Evolutionary conservation across 2,113 vertebrate species (phyloP).

Genomic region (Salminus brasiliensis): DNA sequence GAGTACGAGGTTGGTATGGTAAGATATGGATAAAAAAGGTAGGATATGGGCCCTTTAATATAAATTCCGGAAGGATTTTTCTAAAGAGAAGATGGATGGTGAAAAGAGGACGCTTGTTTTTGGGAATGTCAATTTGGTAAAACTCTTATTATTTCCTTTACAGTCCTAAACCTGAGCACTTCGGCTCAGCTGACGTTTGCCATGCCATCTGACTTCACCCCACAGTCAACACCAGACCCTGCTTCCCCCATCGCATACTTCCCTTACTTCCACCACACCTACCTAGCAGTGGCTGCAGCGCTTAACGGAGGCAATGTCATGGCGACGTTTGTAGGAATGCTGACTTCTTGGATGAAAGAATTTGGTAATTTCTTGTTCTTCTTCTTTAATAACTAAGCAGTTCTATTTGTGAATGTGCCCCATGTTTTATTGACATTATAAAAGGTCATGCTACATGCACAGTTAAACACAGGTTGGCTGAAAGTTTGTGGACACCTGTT

Average conservation of each 20-base stretch:
- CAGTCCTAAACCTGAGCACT: conserved; percentile 93
- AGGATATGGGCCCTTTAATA: too few species aligned
- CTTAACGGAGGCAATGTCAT: conserved; percentile 93
- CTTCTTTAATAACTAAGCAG: neutral
- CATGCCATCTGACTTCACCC: conserved; percentile 85
- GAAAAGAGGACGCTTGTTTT: too few species aligned
- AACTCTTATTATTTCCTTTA: neutral
- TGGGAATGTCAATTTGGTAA: neutral
- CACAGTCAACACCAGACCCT: conserved; percentile 74
- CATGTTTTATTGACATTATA: too few species aligned
- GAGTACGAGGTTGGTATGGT: too few species aligned
- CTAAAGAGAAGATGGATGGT: too few species aligned
- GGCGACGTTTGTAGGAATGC: conserved; percentile 85
- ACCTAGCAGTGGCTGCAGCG: conserved; percentile 90
- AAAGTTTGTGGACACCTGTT: too few species aligned
- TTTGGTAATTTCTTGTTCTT: conserved; percentile 75
- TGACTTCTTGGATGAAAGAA: conserved; percentile 85
- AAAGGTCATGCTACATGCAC: too few species aligned
- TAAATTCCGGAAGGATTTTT: too few species aligned
- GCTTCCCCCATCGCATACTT: conserved; percentile 82
- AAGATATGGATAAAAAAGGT: too few species aligned
- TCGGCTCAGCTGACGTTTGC: conserved; percentile 88
- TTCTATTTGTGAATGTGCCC: too few species aligned
- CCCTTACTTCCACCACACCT: conserved; percentile 84
- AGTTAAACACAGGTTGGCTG: too few species aligned